A percentile compares a stretch with the other conserved stretches of the same genome.
These are phyloP conservation scores for Neoarius graeffei DNA, from an alignment of 2,113 vertebrate species.

Conservation along the genomic window DNA sequence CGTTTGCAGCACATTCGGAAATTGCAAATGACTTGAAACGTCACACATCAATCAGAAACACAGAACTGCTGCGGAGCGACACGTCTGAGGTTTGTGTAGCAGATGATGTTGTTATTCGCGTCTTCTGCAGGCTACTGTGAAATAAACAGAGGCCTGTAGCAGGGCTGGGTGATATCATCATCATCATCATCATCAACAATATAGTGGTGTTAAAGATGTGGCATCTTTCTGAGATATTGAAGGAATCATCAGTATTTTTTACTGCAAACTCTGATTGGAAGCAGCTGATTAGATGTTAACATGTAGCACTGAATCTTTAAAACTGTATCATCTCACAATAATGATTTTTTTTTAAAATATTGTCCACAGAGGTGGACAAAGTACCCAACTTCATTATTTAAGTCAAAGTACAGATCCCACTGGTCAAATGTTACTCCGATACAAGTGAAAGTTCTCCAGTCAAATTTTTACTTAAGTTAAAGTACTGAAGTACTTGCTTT, in stretches of 20 bases:
- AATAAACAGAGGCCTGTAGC: not conserved
- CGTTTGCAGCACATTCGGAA: not conserved
- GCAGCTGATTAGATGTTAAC: not conserved
- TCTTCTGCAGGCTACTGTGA: not conserved
- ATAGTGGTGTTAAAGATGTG: not conserved
- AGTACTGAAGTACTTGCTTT: too few species aligned
- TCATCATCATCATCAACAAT: too few species aligned
- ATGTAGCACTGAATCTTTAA: not conserved
- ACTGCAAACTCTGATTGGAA: not conserved
- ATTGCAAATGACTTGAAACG: constrained; percentile 14
- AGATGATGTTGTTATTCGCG: not conserved
- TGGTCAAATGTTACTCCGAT: too few species aligned
- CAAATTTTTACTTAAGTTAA: too few species aligned
- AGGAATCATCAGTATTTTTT: not conserved
- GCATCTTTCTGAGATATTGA: not conserved
- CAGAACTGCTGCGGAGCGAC: not conserved
- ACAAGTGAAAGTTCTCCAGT: too few species aligned
- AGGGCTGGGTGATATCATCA: not conserved
- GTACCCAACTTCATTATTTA: too few species aligned
- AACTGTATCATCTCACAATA: not conserved
- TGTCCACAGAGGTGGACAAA: too few species aligned
- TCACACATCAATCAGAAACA: not conserved
- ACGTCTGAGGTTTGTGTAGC: not conserved
- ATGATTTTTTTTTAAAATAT: too few species aligned
- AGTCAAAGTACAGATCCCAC: too few species aligned